phyloP scores from a whole-genome alignment of 2,797 vertebrate species.

The Taeniopygia guttata region DNA sequence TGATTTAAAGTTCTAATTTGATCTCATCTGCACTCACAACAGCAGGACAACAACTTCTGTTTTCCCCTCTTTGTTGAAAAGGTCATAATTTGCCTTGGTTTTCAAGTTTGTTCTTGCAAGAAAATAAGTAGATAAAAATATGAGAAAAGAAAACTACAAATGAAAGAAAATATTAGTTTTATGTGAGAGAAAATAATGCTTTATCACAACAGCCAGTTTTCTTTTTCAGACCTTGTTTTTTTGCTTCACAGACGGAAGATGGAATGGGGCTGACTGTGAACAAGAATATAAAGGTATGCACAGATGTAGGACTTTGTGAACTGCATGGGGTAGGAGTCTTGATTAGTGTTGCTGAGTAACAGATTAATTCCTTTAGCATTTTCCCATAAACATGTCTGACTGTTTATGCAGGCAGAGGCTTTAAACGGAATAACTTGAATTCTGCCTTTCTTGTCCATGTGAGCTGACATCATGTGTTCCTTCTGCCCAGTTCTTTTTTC shows the following conservation, averaged over 20 bases:
- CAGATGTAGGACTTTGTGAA: slow-evolving; percentile 42
- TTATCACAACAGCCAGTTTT: neutral
- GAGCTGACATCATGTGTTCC: neutral
- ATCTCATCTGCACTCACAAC: slow-evolving; percentile 5
- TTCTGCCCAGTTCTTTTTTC: neutral
- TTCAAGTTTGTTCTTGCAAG: neutral
- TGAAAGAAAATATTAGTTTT: neutral
- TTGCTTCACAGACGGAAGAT: neutral
- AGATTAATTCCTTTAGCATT: slow-evolving; percentile 64
- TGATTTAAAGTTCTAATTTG: slow-evolving; percentile 28
- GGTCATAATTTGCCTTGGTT: neutral
- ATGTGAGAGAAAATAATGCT: neutral
- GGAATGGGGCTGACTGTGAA: slow-evolving; percentile 25
- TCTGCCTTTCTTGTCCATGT: neutral
- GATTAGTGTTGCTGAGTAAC: slow-evolving; percentile 70
- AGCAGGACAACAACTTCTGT: slow-evolving; percentile 37
- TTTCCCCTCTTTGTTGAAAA: neutral
- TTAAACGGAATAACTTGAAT: slow-evolving; percentile 17
- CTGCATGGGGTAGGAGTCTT: slow-evolving; percentile 62
- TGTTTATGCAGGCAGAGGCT: slow-evolving; percentile 5
- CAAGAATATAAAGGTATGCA: slow-evolving; percentile 54
- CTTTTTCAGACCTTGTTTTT: neutral
- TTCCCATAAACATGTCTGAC: slow-evolving; percentile 14
- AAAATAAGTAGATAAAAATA: neutral
- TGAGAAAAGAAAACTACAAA: neutral